Evolutionary conservation across 2,797 vertebrate species (phyloP), one percentile per base, ranked within the genome.

Genomic region (Gymnoscopelus microlampas): DNA sequence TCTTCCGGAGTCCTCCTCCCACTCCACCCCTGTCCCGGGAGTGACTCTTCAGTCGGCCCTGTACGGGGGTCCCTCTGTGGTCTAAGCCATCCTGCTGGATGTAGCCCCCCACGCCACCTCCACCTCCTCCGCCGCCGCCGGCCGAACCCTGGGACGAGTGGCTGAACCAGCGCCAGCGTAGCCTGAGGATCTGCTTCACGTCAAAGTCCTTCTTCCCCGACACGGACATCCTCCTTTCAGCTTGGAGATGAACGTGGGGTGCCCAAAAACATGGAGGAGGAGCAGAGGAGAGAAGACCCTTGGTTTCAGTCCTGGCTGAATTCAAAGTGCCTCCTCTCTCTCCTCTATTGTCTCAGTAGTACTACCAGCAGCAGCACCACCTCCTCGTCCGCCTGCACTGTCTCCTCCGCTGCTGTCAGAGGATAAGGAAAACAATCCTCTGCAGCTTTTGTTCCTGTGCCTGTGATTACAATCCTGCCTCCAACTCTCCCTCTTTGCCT

Each of bases 131-230:
- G 77, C 95, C 96, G 55, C 93, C 85, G 73, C 96, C 95, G 15
- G 95, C 83, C 13, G 95, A 91, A 87, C 95, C 94, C 89, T 96
- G 96, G 65, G 96, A 96, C 78, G 95, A 96, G 93, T 98, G 98
- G 85, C 95, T 97, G 83, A 99, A 99, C 97, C 97, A 99, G 76
- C 97, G 94, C 98, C 97, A 99, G 83, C 95, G 96, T 51, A 99
- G 96, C 91, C 96, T 92, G 80, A 98, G 93, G 90, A 98, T 98
- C 95, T 99, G 97, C 91, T 99, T 99, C 89, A 99, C 96, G 66
- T 97, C 96, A 93, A 98, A 99, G 90, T 98, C 96, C 87, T 98
- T 98, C 94, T 98, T 98, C 66, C 96, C 95, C 71, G 97, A 96
- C 26, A 98, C 95, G 80, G 97, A 98, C 96, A 99, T 98, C 87